These are phyloP conservation scores for Pseudomyrmex pallidus DNA, from an alignment of 1,140 invertebrate genomes.

Conservation along the genomic window DNA sequence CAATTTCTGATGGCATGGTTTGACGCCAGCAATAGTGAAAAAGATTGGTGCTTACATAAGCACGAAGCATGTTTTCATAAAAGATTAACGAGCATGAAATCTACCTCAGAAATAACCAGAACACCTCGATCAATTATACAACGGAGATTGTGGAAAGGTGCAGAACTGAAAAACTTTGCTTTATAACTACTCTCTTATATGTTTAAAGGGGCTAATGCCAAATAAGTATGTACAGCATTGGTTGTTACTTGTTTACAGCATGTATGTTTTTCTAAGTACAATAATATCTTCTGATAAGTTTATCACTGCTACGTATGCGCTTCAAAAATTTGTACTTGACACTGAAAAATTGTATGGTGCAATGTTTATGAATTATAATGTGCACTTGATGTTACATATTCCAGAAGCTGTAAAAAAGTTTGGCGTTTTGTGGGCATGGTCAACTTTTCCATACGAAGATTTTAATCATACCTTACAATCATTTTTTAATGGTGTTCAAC, in stretches of 20 bases:
- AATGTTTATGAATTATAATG: not conserved
- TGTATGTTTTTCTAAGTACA: not conserved
- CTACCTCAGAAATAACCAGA: not conserved
- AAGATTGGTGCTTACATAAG: not conserved
- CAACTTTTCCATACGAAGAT: not conserved
- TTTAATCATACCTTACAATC: slow-evolving; percentile 7
- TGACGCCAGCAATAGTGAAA: not conserved
- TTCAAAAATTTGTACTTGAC: slow-evolving; percentile 5
- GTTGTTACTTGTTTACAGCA: not conserved
- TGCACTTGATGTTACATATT: slow-evolving; percentile 7
- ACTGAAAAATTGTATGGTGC: not conserved
- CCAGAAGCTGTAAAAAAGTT: not conserved
- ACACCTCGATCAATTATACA: not conserved
- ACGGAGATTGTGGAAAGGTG: not conserved
- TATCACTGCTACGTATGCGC: not conserved
- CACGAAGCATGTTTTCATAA: not conserved
- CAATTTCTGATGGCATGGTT: slow-evolving; percentile 5
- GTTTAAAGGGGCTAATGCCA: not conserved
- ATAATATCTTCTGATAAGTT: not conserved
- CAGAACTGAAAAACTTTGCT: not conserved
- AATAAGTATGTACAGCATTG: not conserved
- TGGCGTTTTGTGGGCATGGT: not conserved
- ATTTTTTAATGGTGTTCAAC: not conserved
- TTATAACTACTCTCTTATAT: not conserved
- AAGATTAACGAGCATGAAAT: not conserved